Conservation (phyloP, 2,888 invertebrate species). For the Platynereis dumerilii region DNA sequence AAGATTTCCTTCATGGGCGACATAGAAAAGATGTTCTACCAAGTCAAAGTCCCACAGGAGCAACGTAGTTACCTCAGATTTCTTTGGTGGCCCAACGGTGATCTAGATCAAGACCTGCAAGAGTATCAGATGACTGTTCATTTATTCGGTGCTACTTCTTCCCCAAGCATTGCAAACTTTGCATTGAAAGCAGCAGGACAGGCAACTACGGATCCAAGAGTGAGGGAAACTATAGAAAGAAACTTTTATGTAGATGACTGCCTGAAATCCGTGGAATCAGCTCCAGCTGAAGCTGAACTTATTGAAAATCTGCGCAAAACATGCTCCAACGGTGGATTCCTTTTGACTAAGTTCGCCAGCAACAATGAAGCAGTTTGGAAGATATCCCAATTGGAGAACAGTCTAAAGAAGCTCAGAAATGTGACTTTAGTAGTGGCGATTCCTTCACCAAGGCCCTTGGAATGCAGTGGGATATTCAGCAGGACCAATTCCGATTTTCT, state of each 20-base stretch:
- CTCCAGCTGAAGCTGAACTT: conserved; percentile 6
- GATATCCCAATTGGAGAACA: no score
- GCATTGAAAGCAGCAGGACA: no score
- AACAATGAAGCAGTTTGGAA: no score
- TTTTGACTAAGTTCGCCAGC: conserved; percentile 37
- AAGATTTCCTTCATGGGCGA: conserved; percentile 30
- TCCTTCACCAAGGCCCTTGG: conserved; percentile 26
- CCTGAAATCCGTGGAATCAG: conserved; percentile 16
- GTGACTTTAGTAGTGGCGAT: conserved; percentile 27
- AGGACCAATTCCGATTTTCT: conserved; percentile 21
- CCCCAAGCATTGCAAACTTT: conserved; percentile 24
- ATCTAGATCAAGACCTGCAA: neutral
- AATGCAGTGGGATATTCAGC: conserved; percentile 27
- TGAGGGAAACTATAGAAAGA: conserved; percentile 23
- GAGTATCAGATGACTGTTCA: conserved; percentile 26
- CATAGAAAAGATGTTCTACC: conserved; percentile 35
- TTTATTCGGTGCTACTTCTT: conserved; percentile 22
- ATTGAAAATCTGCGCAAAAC: no score
- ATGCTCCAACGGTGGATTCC: conserved; percentile 31
- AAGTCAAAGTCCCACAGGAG: conserved; percentile 17
- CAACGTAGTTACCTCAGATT: conserved; percentile 27
- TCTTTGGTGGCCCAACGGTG: conserved; percentile 29
- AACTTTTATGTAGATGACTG: conserved; percentile 37
- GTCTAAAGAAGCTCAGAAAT: conserved; percentile 13
- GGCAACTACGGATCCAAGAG: no score